A percentile compares a stretch with the other conserved stretches of the same genome.
phyloP scores from a whole-genome alignment of 2,113 vertebrate genomes.

The Corythornis vintsioides region DNA sequence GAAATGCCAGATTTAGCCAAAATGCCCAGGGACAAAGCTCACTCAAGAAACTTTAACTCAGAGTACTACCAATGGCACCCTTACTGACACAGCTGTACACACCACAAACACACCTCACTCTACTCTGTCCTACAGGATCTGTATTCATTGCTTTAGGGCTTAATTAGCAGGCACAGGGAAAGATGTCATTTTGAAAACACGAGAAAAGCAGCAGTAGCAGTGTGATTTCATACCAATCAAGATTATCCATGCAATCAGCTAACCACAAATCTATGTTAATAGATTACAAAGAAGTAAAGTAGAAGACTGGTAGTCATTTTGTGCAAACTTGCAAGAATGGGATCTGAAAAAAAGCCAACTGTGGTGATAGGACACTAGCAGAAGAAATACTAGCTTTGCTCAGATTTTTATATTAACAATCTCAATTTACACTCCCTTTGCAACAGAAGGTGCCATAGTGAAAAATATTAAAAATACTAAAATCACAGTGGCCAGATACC shows the following conservation, averaged over 20 bases:
- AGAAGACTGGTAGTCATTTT: not conserved
- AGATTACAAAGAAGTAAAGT: not conserved
- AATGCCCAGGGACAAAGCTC: not conserved
- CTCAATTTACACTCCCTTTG: not conserved
- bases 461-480: conserved; percentile 40
- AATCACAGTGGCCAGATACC: conserved; percentile 21
- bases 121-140: not conserved
- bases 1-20: not conserved
- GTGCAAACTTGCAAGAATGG: not conserved
- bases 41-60: not conserved
- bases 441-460: conserved; percentile 1
- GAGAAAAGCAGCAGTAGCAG: not conserved
- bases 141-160: not conserved
- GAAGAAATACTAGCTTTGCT: not conserved
- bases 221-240: not conserved
- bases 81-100: not conserved
- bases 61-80: not conserved
- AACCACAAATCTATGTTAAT: not conserved
- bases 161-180: not conserved
- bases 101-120: not conserved
- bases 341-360: not conserved
- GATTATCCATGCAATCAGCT: not conserved
- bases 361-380: not conserved
- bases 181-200: not conserved
- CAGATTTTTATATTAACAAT: not conserved